Percentiles rank a stretch among this genome's conserved stretches.
These are phyloP conservation scores for Synergus gifuensis DNA, from an alignment of 2,888 invertebrate genomes.

Conservation along the genomic window DNA sequence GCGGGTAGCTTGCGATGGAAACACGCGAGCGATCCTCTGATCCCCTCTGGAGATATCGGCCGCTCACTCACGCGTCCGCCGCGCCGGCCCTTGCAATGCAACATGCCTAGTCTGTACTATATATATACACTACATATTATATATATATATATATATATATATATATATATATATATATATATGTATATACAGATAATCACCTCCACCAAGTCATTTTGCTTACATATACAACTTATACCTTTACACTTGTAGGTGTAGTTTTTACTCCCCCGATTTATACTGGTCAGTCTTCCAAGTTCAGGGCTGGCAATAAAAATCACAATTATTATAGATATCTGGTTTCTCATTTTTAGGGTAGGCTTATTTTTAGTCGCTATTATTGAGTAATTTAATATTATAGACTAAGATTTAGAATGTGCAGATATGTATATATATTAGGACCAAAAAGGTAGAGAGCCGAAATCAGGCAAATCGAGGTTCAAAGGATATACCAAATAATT, in stretches of 20 bases:
- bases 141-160: too few species aligned
- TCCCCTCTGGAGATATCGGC: slow-evolving; percentile 77
- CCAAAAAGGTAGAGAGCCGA: background rate
- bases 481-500: too few species aligned
- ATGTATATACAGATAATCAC: too few species aligned
- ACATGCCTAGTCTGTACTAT: slow-evolving; percentile 63
- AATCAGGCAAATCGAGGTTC: too few species aligned
- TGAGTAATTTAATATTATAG: background rate
- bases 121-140: too few species aligned
- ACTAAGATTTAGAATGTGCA: background rate
- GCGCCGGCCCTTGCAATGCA: slow-evolving; percentile 68
- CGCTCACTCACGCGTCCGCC: slow-evolving; percentile 77
- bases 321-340: background rate
- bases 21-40: slow-evolving; percentile 78
- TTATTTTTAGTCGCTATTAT: background rate
- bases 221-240: slow-evolving; percentile 17
- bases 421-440: too few species aligned
- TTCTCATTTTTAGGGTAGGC: too few species aligned
- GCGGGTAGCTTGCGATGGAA: slow-evolving; percentile 72
- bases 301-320: slow-evolving; percentile 51
- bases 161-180: too few species aligned
- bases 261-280: slow-evolving; percentile 22
- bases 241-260: slow-evolving; percentile 28
- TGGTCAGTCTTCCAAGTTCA: slow-evolving; percentile 54
- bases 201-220: slow-evolving; percentile 21